A percentile compares a stretch with the other conserved stretches of the same genome.
phyloP scores from a whole-genome alignment of 2,797 vertebrate species.

The Oreortyx pictus region DNA sequence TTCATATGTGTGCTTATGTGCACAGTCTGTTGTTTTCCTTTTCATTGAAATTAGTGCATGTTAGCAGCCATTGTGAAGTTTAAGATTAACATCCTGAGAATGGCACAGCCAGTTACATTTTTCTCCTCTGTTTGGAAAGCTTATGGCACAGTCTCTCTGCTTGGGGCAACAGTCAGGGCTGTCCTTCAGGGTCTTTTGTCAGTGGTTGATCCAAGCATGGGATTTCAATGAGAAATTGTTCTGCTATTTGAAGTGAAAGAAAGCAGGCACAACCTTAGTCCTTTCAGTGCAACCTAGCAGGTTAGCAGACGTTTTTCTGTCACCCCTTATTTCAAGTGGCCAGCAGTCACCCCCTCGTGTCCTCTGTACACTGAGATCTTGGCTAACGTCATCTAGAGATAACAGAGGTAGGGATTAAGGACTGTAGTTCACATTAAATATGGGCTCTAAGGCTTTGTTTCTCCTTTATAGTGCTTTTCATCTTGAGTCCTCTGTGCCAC shows the following conservation, averaged over 20 bases:
- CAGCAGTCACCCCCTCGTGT: background rate
- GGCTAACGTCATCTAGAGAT: background rate
- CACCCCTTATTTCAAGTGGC: background rate
- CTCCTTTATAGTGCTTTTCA: slow-evolving; percentile 3
- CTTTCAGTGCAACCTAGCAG: background rate
- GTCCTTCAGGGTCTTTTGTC: background rate
- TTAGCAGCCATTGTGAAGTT: slow-evolving; percentile 14
- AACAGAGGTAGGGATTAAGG: background rate
- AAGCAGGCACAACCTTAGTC: background rate
- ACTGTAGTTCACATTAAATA: background rate
- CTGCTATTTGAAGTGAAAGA: slow-evolving; percentile 10
- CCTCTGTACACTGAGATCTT: background rate
- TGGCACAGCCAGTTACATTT: slow-evolving; percentile 40
- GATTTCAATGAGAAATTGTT: background rate
- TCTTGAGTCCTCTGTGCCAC: slow-evolving; percentile 38
- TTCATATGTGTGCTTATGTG: slow-evolving; percentile 48
- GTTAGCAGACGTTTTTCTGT: background rate
- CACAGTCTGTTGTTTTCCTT: slow-evolving; percentile 33
- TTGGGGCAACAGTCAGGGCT: background rate
- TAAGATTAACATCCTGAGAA: slow-evolving; percentile 20
- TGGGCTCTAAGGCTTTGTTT: background rate
- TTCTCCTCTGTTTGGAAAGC: slow-evolving; percentile 65
- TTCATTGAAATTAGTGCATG: background rate
- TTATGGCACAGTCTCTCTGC: background rate
- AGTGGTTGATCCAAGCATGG: background rate